These are phyloP conservation scores for Amblyraja radiata DNA, from an alignment of 2,797 vertebrate genomes.

Conservation along the genomic window DNA sequence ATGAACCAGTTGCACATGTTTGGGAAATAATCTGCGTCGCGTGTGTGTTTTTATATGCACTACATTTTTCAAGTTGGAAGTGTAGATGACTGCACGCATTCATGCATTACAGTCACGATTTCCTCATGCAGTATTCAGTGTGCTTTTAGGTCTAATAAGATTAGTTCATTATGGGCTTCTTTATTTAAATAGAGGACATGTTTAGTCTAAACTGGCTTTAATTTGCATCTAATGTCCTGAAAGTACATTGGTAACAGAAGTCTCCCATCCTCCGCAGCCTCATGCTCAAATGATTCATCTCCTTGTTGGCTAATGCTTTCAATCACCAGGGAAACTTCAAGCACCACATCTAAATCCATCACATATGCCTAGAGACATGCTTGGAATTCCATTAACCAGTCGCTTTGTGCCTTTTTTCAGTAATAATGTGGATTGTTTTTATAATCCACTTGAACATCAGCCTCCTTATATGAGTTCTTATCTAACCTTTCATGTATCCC, in stretches of 20 bases:
- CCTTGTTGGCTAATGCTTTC: not conserved
- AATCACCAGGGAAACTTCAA: not conserved
- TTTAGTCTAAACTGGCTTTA: conserved; percentile 24
- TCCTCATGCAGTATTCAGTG: not conserved
- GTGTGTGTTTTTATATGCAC: no score
- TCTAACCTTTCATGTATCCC: not conserved
- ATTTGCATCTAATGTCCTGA: not conserved
- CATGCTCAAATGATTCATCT: not conserved
- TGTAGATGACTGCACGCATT: no score
- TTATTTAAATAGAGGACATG: not conserved
- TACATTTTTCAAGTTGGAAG: no score
- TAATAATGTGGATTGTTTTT: not conserved
- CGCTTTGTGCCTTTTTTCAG: not conserved
- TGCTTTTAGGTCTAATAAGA: not conserved
- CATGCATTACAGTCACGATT: not conserved
- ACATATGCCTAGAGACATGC: not conserved
- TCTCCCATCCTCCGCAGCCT: not conserved
- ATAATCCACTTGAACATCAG: not conserved
- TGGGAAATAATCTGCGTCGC: no score
- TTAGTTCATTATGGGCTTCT: not conserved
- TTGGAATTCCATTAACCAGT: not conserved
- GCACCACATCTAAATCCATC: not conserved
- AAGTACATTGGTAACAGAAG: conserved; percentile 5
- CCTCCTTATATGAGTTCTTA: not conserved
- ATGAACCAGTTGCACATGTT: no score